These are phyloP conservation scores for Phrynosoma blainvillii DNA, from an alignment of 2,113 vertebrate genomes.

Conservation along the genomic window DNA sequence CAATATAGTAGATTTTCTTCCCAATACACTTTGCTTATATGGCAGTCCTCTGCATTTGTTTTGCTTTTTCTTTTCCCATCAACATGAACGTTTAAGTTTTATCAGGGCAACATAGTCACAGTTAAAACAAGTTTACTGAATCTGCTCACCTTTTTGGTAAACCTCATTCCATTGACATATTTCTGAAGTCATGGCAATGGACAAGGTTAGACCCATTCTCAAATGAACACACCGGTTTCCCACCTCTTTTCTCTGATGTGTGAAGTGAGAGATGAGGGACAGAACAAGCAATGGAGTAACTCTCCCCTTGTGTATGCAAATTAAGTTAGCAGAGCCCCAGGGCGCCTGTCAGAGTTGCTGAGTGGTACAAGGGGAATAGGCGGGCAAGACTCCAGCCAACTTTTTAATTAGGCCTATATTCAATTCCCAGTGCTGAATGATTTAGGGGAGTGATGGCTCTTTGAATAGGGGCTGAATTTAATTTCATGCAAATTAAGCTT, in stretches of 20 bases:
- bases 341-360: background rate
- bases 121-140: background rate
- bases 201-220: background rate
- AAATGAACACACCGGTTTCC: background rate
- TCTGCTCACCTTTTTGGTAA: background rate
- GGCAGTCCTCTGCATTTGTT: background rate
- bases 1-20: background rate
- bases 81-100: background rate
- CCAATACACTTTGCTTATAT: background rate
- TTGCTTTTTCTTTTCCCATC: no score
- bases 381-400: conserved; percentile 53
- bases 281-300: background rate
- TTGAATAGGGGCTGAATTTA: conserved; percentile 74
- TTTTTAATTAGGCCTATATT: conserved; percentile 69
- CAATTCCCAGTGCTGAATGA: conserved; percentile 58
- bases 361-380: conserved; percentile 41
- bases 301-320: background rate
- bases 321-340: background rate
- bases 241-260: background rate
- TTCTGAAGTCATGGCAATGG: background rate
- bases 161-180: background rate
- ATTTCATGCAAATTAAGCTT: conserved; percentile 76
- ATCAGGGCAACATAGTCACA: background rate
- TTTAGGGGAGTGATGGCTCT: conserved; percentile 67
- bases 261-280: background rate